Base-by-base conservation (phyloP, 2,797 vertebrate genomes). In the Podargus strigoides region DNA sequence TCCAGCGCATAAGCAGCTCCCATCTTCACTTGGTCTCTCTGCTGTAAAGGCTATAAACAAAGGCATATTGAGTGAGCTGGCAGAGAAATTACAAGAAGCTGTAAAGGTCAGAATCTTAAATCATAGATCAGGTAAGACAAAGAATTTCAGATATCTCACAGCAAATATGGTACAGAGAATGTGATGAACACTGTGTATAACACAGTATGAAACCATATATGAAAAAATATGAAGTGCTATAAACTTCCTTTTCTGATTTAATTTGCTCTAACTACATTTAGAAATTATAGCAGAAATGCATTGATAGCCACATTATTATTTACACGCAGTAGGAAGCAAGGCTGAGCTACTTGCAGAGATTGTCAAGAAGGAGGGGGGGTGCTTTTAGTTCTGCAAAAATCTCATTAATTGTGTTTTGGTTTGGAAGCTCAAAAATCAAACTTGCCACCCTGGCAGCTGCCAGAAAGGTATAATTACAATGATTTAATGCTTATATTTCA, bases 101-200 rank as follows among this genome's bases (percentile, higher is more conserved):
- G 94, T 91, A 96, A 97, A 97, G 96, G 95, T 97, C 95, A 97
- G 77, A 85, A 73, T 88, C 91, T 82, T 91, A 95, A 95, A 91
- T 95, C 85, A 74, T 77, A 81, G 80, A 95, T 94, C 87, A 94
- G 89, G 94, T 93, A 90, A 93, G 94, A 96, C 91, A 90, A 94
- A 94, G 77, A 67, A 91, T 82, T 91, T 90, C 83, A 87, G 74
- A 87, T 93, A 84, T 82, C 89, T 95, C 85, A 90, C 73, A 91
- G 93, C 83, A 93, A 88, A 93, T 96, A 94, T 86, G 34, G 49
- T 79, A 64, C 0, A 0, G 64, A 60, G 67, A 88, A 76, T 68
- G n/a, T 88, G 91, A 94, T 93, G 91, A 88, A 64, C 53, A 53
- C 62, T 46, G 7, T 56, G 55, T 84, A 62, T 90, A 91, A 82